These are phyloP conservation scores for Hypomecis punctinalis DNA, from an alignment of 2,888 invertebrate genomes.

Conservation along the genomic window DNA sequence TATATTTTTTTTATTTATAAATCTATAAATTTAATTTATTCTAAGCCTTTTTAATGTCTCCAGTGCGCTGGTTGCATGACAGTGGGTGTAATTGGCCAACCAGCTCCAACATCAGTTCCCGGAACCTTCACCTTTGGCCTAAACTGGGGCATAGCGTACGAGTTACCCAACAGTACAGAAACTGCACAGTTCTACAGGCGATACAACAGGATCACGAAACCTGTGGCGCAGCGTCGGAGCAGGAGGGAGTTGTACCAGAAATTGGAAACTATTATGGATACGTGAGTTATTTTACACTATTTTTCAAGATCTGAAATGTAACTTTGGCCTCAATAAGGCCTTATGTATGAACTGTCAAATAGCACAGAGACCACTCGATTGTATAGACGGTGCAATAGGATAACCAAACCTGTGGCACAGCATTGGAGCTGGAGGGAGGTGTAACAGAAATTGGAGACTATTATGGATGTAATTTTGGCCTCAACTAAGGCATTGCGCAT, in stretches of 20 bases:
- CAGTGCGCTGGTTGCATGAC: conserved; percentile 87
- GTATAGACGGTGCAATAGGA: no score
- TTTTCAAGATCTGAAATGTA: no score
- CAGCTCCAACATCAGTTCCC: conserved; percentile 73
- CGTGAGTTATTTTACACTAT: conserved; percentile 52
- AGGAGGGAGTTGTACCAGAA: conserved; percentile 88
- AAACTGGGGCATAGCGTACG: conserved; percentile 90
- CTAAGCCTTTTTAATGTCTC: not conserved
- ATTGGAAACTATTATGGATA: conserved; percentile 88
- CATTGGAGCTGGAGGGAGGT: no score
- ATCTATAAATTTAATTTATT: not conserved
- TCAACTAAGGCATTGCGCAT: no score
- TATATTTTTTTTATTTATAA: no score
- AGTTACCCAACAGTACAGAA: conserved; percentile 84
- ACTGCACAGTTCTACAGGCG: conserved; percentile 64
- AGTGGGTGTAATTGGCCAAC: conserved; percentile 77
- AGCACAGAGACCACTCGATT: no score
- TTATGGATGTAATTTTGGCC: no score
- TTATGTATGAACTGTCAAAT: no score
- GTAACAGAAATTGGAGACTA: no score
- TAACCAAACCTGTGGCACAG: no score
- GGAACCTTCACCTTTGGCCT: conserved; percentile 88
- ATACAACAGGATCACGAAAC: conserved; percentile 63
- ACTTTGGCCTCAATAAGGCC: no score
- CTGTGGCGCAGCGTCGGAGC: conserved; percentile 85